phyloP scores from a whole-genome alignment of 2,797 vertebrate genomes.

The Sandelia bainsii region DNA sequence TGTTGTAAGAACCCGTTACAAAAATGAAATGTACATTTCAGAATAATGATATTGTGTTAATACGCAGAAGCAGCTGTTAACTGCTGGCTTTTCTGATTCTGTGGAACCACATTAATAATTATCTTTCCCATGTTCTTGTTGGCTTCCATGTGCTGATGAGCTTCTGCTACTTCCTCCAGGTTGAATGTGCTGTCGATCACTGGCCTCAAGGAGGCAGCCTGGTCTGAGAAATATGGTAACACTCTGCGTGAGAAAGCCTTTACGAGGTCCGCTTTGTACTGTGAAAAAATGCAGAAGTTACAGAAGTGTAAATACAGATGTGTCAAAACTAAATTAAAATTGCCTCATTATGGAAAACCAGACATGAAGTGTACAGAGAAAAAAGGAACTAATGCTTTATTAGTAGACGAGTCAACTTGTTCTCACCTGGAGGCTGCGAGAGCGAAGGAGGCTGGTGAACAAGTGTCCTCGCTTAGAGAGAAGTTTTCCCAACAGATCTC shows the following conservation, averaged over 20 bases:
- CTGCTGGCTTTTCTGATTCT: constrained; percentile 20
- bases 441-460: constrained; percentile 85
- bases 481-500: constrained; percentile 86
- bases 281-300: constrained; percentile 21
- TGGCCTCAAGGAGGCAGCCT: constrained; percentile 71
- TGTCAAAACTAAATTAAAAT: constrained; percentile 1
- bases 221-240: constrained; percentile 82
- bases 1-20: background rate
- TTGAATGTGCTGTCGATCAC: constrained; percentile 84
- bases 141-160: constrained; percentile 87
- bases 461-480: constrained; percentile 87
- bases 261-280: constrained; percentile 90
- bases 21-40: background rate
- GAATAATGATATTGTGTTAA: background rate
- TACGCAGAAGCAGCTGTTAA: background rate
- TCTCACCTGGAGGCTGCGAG: constrained; percentile 80
- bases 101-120: constrained; percentile 74
- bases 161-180: constrained; percentile 80
- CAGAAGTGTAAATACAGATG: background rate
- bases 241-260: constrained; percentile 79
- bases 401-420: background rate
- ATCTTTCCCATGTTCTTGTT: constrained; percentile 90
- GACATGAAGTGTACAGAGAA: background rate
- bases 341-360: constrained; percentile 1
- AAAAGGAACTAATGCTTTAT: background rate